These are phyloP conservation scores for Alethe diademata DNA, from an alignment of 2,113 vertebrate genomes.

Conservation along the genomic window DNA sequence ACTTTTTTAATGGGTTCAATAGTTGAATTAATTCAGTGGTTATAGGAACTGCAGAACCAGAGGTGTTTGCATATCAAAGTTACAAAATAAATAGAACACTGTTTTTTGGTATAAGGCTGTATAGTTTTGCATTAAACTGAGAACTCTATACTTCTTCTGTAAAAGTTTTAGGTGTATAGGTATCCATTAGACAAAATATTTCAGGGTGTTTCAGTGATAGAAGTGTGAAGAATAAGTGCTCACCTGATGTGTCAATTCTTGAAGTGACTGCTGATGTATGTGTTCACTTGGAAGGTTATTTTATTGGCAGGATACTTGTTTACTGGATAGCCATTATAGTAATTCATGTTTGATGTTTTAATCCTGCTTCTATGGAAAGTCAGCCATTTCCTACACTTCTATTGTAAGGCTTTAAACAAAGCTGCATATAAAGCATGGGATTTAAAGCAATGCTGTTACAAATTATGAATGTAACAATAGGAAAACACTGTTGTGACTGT, in stretches of 20 bases:
- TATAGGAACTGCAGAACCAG: background rate
- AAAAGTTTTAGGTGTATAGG: background rate
- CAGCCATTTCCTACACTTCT: constrained; percentile 8
- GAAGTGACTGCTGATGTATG: background rate
- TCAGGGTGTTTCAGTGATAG: background rate
- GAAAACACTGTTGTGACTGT: background rate
- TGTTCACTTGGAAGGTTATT: background rate
- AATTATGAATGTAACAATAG: constrained; percentile 24
- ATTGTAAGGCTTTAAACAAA: constrained; percentile 21
- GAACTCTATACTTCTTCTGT: background rate
- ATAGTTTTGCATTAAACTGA: background rate
- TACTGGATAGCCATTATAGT: background rate
- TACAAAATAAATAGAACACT: background rate
- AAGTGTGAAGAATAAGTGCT: background rate
- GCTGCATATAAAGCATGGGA: background rate
- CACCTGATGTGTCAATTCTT: background rate
- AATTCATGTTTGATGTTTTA: constrained; percentile 41
- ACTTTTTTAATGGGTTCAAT: background rate
- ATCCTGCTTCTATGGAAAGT: constrained; percentile 5
- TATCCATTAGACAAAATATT: background rate
- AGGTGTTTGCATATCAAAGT: background rate
- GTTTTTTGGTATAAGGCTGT: background rate
- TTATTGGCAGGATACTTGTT: background rate
- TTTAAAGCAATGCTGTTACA: constrained; percentile 26
- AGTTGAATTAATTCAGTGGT: background rate